Base-by-base conservation (phyloP, 2,797 vertebrate genomes). In the Borostomias antarcticus region DNA sequence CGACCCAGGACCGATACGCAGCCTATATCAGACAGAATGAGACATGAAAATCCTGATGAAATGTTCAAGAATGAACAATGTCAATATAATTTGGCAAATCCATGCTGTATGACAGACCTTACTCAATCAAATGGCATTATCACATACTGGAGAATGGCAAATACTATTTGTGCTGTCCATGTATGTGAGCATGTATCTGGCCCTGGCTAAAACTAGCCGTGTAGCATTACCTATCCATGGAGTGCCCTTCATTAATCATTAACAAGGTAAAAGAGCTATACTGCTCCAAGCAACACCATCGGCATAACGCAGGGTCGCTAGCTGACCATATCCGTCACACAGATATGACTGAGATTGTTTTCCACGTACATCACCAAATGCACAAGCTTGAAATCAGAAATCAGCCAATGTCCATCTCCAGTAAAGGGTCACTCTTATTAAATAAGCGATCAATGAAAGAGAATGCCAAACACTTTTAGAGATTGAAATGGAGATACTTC, bases 171-270 rank as follows among this genome's bases (percentile, higher is more conserved):
- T 54, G 32, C 62, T 43, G 26, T n/a, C 47, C 19, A 47, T 33
- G 1, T 32, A 58, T 19, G 58, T 19, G 26, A 69, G 33, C 29
- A 26, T 58, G 37, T 67, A 64, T 47, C 25, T 37, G 45, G 45
- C 66, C 57, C 21, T 37, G 25, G 43, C 79, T 81, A 76, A 81
- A 85, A 82, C 84, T 63, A 78, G 77, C 76, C 0, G 74, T 85
- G 85, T 81, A 80, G 77, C 78, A 71, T 66, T 80, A 78, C 79
- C 51, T 76, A 83, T 73, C 71, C 64, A 74, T 72, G 73, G 68
- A 57, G 26, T 74, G 79, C 58, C 81, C 86, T 85, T 81, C 70
- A 82, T 89, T 69, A 89, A 91, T 90, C 83, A 89, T 89, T 88
- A 79, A 88, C 79, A 79, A 81, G 79, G 76, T 70, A 25, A 59